phyloP scores from a whole-genome alignment of 2,113 vertebrate genomes.

The Hippoglossus stenolepis region DNA sequence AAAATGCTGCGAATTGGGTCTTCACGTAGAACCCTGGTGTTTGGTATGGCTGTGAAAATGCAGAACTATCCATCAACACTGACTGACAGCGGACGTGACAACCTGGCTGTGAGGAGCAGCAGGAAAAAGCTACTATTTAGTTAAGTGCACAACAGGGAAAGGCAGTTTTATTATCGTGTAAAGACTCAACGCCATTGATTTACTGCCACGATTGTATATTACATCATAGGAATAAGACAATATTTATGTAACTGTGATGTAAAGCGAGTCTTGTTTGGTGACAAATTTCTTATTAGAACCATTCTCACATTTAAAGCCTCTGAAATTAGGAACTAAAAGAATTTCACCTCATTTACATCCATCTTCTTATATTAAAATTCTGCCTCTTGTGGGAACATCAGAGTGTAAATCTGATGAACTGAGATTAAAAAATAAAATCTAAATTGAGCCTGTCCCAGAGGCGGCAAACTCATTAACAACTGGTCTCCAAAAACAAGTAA shows the following conservation, averaged over 20 bases:
- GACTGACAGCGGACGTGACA: slow-evolving; percentile 54
- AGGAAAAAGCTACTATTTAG: neutral
- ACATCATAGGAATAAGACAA: neutral
- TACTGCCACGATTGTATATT: neutral
- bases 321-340: too few relatives aligned
- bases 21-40: neutral
- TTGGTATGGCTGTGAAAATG: slow-evolving; percentile 14
- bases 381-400: slow-evolving; percentile 12
- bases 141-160: neutral
- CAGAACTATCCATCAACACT: slow-evolving; percentile 43
- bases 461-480: neutral
- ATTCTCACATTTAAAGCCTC: too few relatives aligned
- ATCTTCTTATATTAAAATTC: neutral
- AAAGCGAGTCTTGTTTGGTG: neutral
- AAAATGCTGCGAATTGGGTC: slow-evolving; percentile 36
- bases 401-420: slow-evolving; percentile 18
- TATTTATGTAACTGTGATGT: neutral
- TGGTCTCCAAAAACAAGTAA: slow-evolving; percentile 25
- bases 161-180: neutral
- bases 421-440: neutral
- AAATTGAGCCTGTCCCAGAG: neutral
- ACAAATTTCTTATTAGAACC: neutral
- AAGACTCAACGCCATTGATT: neutral
- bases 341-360: slow-evolving; percentile 23
- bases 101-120: neutral